Base-by-base conservation (phyloP, 2,113 vertebrate genomes). In the Megaceryle maxima region DNA sequence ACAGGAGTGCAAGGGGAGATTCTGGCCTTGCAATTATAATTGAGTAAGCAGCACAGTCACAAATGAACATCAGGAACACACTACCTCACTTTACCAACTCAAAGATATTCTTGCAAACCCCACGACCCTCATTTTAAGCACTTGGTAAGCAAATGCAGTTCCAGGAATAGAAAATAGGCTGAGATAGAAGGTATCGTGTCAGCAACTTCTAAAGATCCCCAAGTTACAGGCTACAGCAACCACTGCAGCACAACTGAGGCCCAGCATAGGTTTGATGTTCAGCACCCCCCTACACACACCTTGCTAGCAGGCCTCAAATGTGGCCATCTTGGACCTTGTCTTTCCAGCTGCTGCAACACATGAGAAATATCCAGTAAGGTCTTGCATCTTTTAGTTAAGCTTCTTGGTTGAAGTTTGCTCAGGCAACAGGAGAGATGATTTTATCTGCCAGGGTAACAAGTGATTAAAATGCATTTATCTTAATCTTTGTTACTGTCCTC, bases 151-250 rank as follows among this genome's bases (percentile, higher is more conserved):
- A 69, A 68, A 76, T 2, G 2, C 55, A 79, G 68, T 14, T 88
- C 28, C 39, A 81, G 0, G 0, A 26, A 24, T 1, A 70, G 62
- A 0, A 72, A 26, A 56, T 5, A 1, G 1, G 33, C 0, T 70
- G 25, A 70, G 15, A 81, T 1, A 70, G 9, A 59, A 46, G 10
- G 9, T 8, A 67, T 46, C 15, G 67, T 9, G 19, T 63, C 24
- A 62, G 31, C 20, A 79, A 1, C 37, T 86, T 41, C 21, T 55
- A 2, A 59, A 62, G 63, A 28, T 73, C 25, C 41, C 13, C 1
- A 50, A 72, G 28, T n/a, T 43, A 43, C 13, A 28, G 31, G 28
- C 55, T 37, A 16, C 0, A 0, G 21, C n/a, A 33, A 46, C 29
- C 2, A 7, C 13, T 1, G 11, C n/a, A 70, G 46, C 46, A 44